Conservation (phyloP, 92 coral and sea anemone genomes). For the Palythoa caribaeorum region DNA sequence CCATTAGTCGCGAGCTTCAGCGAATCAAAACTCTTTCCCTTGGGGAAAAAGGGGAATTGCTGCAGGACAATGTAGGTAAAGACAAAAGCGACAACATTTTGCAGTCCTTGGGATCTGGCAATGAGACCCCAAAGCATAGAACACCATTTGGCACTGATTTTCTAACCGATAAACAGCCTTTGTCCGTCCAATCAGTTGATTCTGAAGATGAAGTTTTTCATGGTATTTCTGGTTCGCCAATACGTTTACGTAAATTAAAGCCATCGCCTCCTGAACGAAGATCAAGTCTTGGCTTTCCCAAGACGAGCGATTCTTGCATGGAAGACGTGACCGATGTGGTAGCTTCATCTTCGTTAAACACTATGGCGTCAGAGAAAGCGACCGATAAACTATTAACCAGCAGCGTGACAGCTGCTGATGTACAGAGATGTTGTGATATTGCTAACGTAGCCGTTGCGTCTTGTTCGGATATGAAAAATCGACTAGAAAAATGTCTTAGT, state of each 20-base stretch:
- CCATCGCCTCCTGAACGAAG: conserved; percentile 43
- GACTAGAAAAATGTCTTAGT: conserved; percentile 1
- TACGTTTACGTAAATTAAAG: conserved; percentile 30
- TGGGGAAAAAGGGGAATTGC: background rate
- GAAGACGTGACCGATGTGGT: background rate
- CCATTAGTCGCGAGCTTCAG: conserved; percentile 45
- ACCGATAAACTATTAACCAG: background rate
- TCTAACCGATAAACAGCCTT: background rate
- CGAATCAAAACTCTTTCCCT: conserved; percentile 38
- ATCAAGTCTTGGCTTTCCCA: conserved; percentile 32
- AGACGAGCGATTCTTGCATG: background rate
- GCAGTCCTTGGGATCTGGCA: background rate
- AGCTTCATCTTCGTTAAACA: background rate
- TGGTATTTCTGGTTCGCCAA: background rate
- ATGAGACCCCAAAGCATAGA: background rate
- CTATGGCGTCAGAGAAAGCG: background rate
- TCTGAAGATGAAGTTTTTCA: conserved; percentile 16
- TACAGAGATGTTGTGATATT: conserved; percentile 23
- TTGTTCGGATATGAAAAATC: conserved; percentile 26
- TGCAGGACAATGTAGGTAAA: background rate
- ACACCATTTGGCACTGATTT: background rate
- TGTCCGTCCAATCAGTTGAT: background rate
- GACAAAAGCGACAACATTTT: background rate
- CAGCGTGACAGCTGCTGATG: background rate
- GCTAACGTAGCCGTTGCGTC: conserved; percentile 1